Percentiles rank a stretch among this genome's conserved stretches.
Evolutionary conservation across 1,140 invertebrate genomes (phyloP).

Genomic region (Phocides pigmalion): DNA sequence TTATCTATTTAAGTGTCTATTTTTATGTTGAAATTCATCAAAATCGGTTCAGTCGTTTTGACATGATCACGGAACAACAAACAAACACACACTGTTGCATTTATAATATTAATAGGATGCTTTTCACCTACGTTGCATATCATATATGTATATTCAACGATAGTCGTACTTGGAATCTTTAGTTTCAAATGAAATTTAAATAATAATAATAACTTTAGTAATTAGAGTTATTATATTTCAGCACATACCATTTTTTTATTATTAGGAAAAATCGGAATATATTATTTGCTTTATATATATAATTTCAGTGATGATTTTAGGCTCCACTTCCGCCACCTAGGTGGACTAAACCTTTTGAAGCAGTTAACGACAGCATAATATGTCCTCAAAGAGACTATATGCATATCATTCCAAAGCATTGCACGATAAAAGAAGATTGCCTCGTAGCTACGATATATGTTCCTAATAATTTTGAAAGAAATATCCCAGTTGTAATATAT

Average conservation of each 20-base stretch:
- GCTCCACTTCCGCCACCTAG: constrained; percentile 50
- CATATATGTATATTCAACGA: no score
- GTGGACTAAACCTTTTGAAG: constrained; percentile 54
- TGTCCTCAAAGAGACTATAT: constrained; percentile 48
- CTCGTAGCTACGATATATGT: constrained; percentile 53
- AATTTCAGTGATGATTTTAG: constrained; percentile 38
- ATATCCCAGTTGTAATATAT: constrained; percentile 54
- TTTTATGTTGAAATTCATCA: no score
- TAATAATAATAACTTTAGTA: no score
- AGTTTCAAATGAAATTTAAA: no score
- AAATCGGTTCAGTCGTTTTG: no score
- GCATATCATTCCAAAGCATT: background rate
- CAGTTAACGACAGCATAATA: constrained; percentile 44
- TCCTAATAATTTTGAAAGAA: constrained; percentile 47
- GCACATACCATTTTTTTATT: background rate
- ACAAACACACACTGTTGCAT: no score
- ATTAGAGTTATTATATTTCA: no score
- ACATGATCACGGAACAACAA: no score
- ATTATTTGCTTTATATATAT: background rate
- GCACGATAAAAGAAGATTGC: constrained; percentile 48
- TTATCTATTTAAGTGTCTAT: no score
- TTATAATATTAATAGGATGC: no score
- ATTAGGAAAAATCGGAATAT: background rate
- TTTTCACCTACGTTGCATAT: no score
- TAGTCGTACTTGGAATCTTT: no score